Evolutionary conservation across 2,797 vertebrate species (phyloP).

Genomic region (Alauda arvensis): DNA sequence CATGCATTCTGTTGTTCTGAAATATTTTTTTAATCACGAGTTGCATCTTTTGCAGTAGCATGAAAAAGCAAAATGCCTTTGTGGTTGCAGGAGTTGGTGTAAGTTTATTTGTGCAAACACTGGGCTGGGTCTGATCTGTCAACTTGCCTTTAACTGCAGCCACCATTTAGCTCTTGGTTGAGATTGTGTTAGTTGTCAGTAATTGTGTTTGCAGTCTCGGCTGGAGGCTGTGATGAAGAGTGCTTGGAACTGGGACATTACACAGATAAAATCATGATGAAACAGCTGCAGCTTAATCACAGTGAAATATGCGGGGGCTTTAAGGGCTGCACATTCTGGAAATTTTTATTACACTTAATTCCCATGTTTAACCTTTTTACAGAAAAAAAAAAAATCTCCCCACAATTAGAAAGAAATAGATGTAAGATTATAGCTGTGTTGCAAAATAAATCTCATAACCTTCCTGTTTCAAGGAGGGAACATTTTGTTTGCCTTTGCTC

Average conservation of each 20-base stretch:
- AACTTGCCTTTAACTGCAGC: constrained; percentile 11
- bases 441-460: neutral
- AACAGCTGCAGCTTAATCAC: constrained; percentile 41
- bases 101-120: constrained; percentile 5
- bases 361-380: constrained; percentile 21
- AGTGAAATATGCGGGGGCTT: constrained; percentile 4
- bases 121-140: neutral
- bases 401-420: neutral
- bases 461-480: neutral
- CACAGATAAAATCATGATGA: constrained; percentile 40
- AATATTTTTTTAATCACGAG: neutral
- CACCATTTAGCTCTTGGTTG: neutral
- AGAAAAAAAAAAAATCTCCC: neutral
- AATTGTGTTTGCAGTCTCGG: constrained; percentile 30
- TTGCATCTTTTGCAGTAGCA: neutral
- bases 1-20: neutral
- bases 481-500: constrained; percentile 7
- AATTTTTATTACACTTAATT: constrained; percentile 39
- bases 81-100: neutral
- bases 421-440: neutral
- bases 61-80: neutral
- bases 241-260: constrained; percentile 38
- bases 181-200: constrained; percentile 34
- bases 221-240: constrained; percentile 32
- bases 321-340: constrained; percentile 18